Evolutionary conservation across 2,797 vertebrate species (phyloP).

Genomic region (Tenualosa ilisha): DNA sequence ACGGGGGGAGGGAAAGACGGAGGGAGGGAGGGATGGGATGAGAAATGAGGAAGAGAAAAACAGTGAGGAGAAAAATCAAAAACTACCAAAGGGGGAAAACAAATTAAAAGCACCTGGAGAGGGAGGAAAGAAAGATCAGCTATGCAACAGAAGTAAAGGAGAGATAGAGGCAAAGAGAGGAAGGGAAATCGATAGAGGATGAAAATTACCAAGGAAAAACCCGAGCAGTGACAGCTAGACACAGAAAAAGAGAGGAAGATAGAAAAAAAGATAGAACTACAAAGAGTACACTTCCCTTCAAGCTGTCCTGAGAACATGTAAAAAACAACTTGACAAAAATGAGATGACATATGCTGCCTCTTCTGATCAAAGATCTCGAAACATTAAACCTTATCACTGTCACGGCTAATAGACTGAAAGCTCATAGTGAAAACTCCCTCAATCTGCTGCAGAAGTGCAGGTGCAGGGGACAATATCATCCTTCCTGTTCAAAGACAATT

Average conservation of each 20-base stretch:
- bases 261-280: no score
- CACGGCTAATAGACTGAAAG: not conserved
- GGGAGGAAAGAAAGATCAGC: slow-evolving; percentile 14
- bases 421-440: not conserved
- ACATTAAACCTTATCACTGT: not conserved
- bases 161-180: slow-evolving; percentile 67
- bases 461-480: not conserved
- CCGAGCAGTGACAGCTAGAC: not conserved
- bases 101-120: slow-evolving; percentile 20
- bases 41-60: slow-evolving; percentile 59
- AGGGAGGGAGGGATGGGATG: slow-evolving; percentile 38
- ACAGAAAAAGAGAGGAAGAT: not conserved
- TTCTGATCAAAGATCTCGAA: not conserved
- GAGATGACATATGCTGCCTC: not conserved
- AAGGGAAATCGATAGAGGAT: slow-evolving; percentile 50
- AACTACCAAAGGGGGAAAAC: slow-evolving; percentile 63
- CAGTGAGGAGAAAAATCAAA: slow-evolving; percentile 67
- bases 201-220: slow-evolving; percentile 37
- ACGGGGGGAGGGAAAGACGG: slow-evolving; percentile 60
- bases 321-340: not conserved
- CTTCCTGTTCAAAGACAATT: slow-evolving; percentile 9
- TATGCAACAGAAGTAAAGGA: slow-evolving; percentile 45
- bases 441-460: not conserved
- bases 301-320: not conserved
- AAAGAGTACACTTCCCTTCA: not conserved